Evolutionary conservation across 2,113 vertebrate genomes (phyloP).

Genomic region (Bettongia penicillata): DNA sequence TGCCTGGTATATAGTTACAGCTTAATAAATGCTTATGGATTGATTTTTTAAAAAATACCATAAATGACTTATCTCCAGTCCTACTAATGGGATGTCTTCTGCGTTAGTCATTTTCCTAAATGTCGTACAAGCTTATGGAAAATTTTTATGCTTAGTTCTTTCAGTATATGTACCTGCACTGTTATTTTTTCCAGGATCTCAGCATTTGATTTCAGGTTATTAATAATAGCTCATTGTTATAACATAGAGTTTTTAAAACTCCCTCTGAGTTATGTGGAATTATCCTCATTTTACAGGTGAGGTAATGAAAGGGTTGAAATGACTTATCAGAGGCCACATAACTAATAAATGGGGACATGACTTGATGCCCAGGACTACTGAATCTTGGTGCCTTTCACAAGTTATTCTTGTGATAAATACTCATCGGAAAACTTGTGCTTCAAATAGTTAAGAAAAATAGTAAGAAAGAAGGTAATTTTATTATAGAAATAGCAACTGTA

Average conservation of each 20-base stretch:
- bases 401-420: background rate
- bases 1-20: background rate
- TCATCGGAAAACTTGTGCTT: background rate
- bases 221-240: no score
- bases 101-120: background rate
- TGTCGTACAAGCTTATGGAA: background rate
- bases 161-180: no score
- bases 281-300: background rate
- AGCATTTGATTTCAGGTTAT: no score
- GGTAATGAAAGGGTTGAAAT: background rate
- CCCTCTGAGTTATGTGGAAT: no score
- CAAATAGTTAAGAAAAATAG: background rate
- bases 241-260: no score
- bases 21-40: background rate
- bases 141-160: no score
- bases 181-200: no score
- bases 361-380: constrained; percentile 17
- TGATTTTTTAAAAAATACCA: background rate
- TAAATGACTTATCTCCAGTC: background rate
- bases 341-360: background rate
- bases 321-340: constrained; percentile 1
- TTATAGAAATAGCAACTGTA: background rate
- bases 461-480: background rate
- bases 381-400: background rate
- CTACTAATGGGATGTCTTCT: background rate